Evolutionary conservation across 1,140 invertebrate species (phyloP), one percentile per base, ranked within the genome.

Genomic region (Caenorhabditis remanei): DNA sequence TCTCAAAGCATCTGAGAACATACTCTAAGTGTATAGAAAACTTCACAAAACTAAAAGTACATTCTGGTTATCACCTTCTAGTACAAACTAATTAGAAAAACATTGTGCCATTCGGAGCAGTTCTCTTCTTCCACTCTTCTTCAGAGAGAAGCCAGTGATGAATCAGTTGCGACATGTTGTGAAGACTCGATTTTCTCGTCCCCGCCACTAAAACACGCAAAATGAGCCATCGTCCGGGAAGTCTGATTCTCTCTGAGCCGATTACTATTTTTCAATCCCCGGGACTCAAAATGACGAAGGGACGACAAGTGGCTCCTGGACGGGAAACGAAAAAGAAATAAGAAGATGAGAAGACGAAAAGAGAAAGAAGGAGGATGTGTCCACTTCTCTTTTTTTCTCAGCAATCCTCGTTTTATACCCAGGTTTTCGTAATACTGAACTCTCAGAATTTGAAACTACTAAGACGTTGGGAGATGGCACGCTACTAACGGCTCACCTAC

Each of bases 51-150:
- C 16, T n/a, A n/a, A 58, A 65, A 65, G 7, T 65, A 11, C 32
- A 67, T 67, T 50, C 14, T 32, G 40, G 46, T 50, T 50, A 50
- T 79, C 46, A 79, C 46, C 71, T 4, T 24, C 46, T 79, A 79
- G 71, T 79, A 79, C 71, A 79, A 79, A 79, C 71, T 79, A 79
- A 79, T 79, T 79, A 79, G 71, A 79, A 79, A 79, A 79, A 79
- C 46, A 50, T 79, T 79, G 16, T n/a, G 50, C 21, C 46, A 1
- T 32, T 41, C 11, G 32, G 32, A 32, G 32, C 63, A 11, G 8
- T n/a, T 71, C 24, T 71, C 65, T 46, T 16, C 65, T 46, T 4
- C 43, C 16, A 46, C 19, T 71, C 8, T 19, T 43, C 14, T 16
- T 19, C 71, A 79, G 24, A 46, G 32, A 21, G n/a, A 13, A 4